Conservation (phyloP, 2,113 vertebrate species). For the Centrocercus urophasianus region DNA sequence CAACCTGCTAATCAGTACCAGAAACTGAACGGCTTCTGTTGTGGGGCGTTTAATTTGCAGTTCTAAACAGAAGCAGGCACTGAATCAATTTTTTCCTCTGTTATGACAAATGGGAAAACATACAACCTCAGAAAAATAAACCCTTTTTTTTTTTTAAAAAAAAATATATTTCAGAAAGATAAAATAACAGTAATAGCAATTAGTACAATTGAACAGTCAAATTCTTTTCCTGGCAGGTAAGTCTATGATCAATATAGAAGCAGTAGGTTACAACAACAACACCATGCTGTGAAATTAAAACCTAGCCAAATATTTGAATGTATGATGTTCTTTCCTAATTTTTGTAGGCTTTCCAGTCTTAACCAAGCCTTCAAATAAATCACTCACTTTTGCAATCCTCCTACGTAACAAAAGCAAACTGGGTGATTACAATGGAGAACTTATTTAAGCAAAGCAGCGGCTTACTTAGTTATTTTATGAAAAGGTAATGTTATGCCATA, state of each 20-base stretch:
- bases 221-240: background rate
- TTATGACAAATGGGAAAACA: conserved; percentile 15
- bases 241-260: background rate
- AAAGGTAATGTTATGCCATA: background rate
- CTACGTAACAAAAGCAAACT: background rate
- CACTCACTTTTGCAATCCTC: background rate
- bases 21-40: conserved; percentile 21
- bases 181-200: background rate
- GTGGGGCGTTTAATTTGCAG: background rate
- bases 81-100: conserved; percentile 13
- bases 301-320: background rate
- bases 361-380: background rate
- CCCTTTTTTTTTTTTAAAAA: background rate
- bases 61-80: conserved; percentile 6
- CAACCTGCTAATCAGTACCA: background rate
- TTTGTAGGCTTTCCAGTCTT: background rate
- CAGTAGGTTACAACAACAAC: background rate
- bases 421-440: background rate
- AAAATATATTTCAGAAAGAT: background rate
- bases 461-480: background rate
- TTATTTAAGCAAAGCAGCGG: background rate
- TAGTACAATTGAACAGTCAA: background rate
- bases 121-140: background rate
- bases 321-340: background rate
- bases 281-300: conserved; percentile 16